Evolutionary conservation across 2,797 vertebrate species (phyloP).

Genomic region (Mus minutoides): DNA sequence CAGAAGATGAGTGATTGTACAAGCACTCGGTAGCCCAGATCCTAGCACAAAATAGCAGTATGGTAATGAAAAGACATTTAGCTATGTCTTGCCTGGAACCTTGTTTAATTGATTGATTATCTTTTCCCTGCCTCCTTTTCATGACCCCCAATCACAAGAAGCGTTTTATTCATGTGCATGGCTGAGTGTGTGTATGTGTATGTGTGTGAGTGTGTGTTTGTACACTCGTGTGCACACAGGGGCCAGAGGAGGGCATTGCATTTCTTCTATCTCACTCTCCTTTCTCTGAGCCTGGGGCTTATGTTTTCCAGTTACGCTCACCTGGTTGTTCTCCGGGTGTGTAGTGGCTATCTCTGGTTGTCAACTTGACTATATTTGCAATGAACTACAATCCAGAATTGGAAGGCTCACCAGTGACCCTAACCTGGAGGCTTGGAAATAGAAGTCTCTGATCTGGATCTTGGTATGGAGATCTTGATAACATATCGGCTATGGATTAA

Average conservation of each 20-base stretch:
- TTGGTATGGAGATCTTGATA: too few species aligned
- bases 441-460: too few species aligned
- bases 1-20: not conserved
- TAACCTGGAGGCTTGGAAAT: too few species aligned
- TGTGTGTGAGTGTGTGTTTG: not conserved
- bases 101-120: not conserved
- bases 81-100: not conserved
- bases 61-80: not conserved
- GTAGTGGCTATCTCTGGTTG: too few species aligned
- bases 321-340: too few species aligned
- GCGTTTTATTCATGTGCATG: not conserved
- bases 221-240: not conserved
- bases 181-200: not conserved
- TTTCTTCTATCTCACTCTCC: not conserved
- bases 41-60: not conserved
- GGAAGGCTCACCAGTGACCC: too few species aligned
- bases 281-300: not conserved
- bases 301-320: not conserved
- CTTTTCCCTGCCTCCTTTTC: not conserved
- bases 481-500: too few species aligned
- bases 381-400: too few species aligned
- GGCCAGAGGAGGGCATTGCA: not conserved
- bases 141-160: slow-evolving; percentile 8
- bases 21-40: not conserved
- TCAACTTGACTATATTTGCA: too few species aligned